phyloP scores from a whole-genome alignment of 2,888 invertebrate genomes.

The Oscheius onirici region DNA sequence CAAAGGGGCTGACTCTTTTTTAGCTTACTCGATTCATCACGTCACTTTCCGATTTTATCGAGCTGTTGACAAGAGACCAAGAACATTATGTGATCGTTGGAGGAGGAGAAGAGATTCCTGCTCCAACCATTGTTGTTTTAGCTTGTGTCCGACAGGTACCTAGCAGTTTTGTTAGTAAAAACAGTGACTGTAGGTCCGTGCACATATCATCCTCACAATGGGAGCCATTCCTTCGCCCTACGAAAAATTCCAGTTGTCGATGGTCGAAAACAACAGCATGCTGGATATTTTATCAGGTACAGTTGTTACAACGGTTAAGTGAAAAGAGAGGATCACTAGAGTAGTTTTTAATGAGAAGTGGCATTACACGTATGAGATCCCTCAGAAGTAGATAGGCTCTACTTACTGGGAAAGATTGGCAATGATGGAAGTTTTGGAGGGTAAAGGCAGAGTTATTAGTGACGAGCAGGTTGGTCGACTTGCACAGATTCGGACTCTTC shows the following conservation, averaged over 20 bases:
- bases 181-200: slow-evolving; percentile 46
- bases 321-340: slow-evolving; percentile 18
- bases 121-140: slow-evolving; percentile 35
- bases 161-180: background rate
- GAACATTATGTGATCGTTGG: slow-evolving; percentile 47
- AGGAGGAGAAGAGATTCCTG: slow-evolving; percentile 13
- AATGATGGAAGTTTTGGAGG: background rate
- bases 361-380: slow-evolving; percentile 33
- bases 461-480: slow-evolving; percentile 42
- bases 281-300: slow-evolving; percentile 29
- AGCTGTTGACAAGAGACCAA: slow-evolving; percentile 57
- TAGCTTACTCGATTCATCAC: slow-evolving; percentile 42
- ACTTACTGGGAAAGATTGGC: slow-evolving; percentile 28
- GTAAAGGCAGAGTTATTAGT: slow-evolving; percentile 7
- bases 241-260: slow-evolving; percentile 34
- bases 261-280: slow-evolving; percentile 33
- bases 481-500: slow-evolving; percentile 48
- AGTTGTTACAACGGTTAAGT: background rate
- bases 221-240: slow-evolving; percentile 64
- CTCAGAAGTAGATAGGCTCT: slow-evolving; percentile 1
- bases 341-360: slow-evolving; percentile 25
- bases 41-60: slow-evolving; percentile 53
- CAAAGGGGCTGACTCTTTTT: slow-evolving; percentile 34
- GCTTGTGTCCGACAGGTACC: slow-evolving; percentile 37
- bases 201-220: slow-evolving; percentile 58